Percentiles rank a stretch among this genome's conserved stretches.
These are phyloP conservation scores for Trachops cirrhosus DNA, from an alignment of 2,797 vertebrate species.

Conservation along the genomic window DNA sequence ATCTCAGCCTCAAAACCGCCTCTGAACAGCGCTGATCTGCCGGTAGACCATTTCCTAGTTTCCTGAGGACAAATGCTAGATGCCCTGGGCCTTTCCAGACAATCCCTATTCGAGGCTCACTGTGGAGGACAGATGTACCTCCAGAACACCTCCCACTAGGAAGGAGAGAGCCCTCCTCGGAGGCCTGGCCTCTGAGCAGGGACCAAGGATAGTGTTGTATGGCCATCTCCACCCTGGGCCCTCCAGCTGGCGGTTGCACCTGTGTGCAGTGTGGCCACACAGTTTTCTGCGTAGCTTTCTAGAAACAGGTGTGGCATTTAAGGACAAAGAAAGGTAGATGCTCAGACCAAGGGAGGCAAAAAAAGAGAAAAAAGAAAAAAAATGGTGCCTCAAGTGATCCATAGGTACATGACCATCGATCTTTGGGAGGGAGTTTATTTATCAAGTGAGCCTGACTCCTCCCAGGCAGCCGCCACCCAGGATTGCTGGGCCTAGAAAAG, in stretches of 20 bases:
- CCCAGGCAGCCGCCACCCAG: neutral
- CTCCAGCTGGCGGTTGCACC: neutral
- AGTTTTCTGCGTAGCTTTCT: neutral
- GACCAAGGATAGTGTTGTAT: neutral
- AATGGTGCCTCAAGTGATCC: neutral
- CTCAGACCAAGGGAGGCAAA: neutral
- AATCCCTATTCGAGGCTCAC: neutral
- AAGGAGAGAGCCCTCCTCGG: neutral
- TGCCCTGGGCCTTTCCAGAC: slow-evolving; percentile 8
- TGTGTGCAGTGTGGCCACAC: neutral
- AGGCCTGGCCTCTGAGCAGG: neutral
- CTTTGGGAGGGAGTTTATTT: neutral
- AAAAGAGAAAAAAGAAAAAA: neutral
- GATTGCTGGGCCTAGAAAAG: neutral
- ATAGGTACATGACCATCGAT: neutral
- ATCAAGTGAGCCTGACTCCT: neutral
- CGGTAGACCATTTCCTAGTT: neutral
- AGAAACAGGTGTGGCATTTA: slow-evolving; percentile 10
- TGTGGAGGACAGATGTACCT: neutral
- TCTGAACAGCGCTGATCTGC: neutral
- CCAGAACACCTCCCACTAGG: neutral
- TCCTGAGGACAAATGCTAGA: slow-evolving; percentile 7
- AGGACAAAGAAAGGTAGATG: neutral
- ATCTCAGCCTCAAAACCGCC: neutral
- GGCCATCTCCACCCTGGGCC: neutral